Base-by-base conservation (phyloP, 1,140 invertebrate species). In the Nomia melanderi region DNA sequence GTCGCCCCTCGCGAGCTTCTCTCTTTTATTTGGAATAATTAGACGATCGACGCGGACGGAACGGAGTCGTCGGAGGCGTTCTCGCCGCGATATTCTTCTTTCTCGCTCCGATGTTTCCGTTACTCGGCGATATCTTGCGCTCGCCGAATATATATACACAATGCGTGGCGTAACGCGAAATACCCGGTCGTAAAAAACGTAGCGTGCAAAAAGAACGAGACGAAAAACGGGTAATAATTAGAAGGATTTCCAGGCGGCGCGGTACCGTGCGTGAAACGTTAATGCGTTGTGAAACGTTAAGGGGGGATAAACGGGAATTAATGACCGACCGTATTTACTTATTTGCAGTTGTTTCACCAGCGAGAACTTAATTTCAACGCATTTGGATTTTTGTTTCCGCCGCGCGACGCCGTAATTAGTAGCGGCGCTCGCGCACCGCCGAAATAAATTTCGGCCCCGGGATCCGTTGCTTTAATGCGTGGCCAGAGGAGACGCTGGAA, bases 341-440 rank as follows among this genome's bases (percentile, higher is more conserved):
- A 66, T 74, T 74, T 66, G 50, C 72, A 12, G 50, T 66, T 56
- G 36, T 50, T 63, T 44, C 41, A 27, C 41, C 25, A 12, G 44
- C n/a, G 25, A 17, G 36, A 74, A 74, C 72, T 66, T 74, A 74
- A 74, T 74, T 74, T 65, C 50, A 56, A 41, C 62, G 27, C 36
- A 65, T 66, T 64, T 64, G 63, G 64, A 73, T 73, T 74, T 74
- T 74, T 64, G 47, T 66, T 65, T 12, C 25, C 25, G 25, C 36
- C 8, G 33, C 0, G 12, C 27, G 20, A 25, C 0, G 14, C n/a
- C 25, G 72, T 27, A 66, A 56, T 74, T 74, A 74, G 47, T 11
- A 20, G 20, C 33, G 17, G 11, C 33, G 36, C 65, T 67, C 53
- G 33, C 41, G 44, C 31, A n/a, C n/a, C n/a, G n/a, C n/a, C n/a